These are phyloP conservation scores for Petrolisthes manimaculis DNA, from an alignment of 2,888 invertebrate genomes.

Conservation along the genomic window DNA sequence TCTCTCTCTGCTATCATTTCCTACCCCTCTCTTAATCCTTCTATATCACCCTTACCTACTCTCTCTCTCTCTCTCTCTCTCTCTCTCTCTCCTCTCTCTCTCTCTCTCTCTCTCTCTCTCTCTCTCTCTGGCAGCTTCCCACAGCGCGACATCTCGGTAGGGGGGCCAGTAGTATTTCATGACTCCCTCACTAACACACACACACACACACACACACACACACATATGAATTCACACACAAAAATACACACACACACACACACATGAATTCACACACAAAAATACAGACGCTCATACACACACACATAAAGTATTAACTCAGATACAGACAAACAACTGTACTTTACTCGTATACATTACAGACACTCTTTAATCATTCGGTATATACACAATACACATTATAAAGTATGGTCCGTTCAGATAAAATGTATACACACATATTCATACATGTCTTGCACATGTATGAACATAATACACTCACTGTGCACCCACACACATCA, in stretches of 20 bases:
- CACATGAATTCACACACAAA: slow-evolving; percentile 23
- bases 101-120: slow-evolving; percentile 42
- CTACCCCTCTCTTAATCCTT: background rate
- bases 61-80: slow-evolving; percentile 6
- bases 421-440: background rate
- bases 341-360: background rate
- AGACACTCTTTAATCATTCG: too few relatives aligned
- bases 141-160: slow-evolving; percentile 31
- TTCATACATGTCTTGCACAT: too few relatives aligned
- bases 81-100: background rate
- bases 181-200: slow-evolving; percentile 28
- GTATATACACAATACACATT: too few relatives aligned
- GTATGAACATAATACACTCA: too few relatives aligned
- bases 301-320: background rate
- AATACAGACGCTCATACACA: background rate
- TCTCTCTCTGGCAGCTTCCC: slow-evolving; percentile 39
- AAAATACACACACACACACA: slow-evolving; percentile 43
- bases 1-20: background rate
- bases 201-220: slow-evolving; percentile 50
- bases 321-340: background rate
- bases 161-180: slow-evolving; percentile 29
- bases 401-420: too few relatives aligned
- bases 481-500: too few relatives aligned
- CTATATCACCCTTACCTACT: background rate
- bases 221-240: slow-evolving; percentile 39